phyloP scores from a whole-genome alignment of 2,888 invertebrate species.

The Drosophila parthenogenetica region DNA sequence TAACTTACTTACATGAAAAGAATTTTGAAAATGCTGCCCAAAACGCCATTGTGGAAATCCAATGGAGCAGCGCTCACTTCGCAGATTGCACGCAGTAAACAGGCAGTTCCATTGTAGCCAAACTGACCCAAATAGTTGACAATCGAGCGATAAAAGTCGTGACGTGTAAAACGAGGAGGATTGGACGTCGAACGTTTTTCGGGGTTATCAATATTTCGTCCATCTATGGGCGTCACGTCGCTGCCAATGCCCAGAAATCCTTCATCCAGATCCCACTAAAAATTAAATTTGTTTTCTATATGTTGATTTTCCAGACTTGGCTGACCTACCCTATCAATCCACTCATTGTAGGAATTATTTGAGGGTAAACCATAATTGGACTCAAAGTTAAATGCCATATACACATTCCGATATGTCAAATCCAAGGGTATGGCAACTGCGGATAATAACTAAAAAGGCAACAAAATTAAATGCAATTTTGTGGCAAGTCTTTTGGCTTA shows the following conservation, averaged over 20 bases:
- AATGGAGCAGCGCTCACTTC: constrained; percentile 86
- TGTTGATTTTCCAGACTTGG: not conserved
- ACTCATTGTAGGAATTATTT: constrained; percentile 86
- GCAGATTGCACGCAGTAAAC: constrained; percentile 89
- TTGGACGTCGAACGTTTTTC: constrained; percentile 50
- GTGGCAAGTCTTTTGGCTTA: constrained; percentile 43
- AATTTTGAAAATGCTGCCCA: constrained; percentile 89
- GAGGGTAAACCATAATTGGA: constrained; percentile 88
- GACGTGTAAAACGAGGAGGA: constrained; percentile 68
- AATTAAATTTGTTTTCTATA: not conserved
- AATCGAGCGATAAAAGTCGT: constrained; percentile 78
- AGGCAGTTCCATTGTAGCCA: constrained; percentile 86
- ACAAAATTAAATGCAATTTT: not conserved
- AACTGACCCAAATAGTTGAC: constrained; percentile 79
- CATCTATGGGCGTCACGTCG: constrained; percentile 78
- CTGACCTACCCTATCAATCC: constrained; percentile 86
- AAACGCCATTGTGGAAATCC: constrained; percentile 87
- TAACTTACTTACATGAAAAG: constrained; percentile 88
- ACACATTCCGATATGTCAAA: constrained; percentile 89
- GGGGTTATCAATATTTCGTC: constrained; percentile 52
- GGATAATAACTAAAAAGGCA: constrained; percentile 87
- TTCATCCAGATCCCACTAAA: constrained; percentile 81
- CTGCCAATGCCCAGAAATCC: constrained; percentile 76
- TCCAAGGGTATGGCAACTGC: constrained; percentile 90
- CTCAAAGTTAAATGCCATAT: constrained; percentile 91